phyloP scores from a whole-genome alignment of 2,888 invertebrate species.

The Philereme transversata region DNA sequence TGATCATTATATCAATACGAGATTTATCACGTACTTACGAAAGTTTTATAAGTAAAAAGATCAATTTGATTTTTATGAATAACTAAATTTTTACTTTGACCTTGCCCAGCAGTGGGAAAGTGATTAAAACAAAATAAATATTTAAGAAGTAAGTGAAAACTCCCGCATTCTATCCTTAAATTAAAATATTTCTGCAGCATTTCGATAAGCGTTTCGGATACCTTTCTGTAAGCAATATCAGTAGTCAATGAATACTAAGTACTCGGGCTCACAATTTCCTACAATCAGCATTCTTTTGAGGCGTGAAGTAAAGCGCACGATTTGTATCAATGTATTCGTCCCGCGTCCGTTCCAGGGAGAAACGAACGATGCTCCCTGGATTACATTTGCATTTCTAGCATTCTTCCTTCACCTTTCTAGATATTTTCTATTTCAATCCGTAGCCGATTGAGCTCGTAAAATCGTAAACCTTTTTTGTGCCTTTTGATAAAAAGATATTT shows the following conservation, averaged over 20 bases:
- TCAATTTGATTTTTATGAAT: too few relatives aligned
- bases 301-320: slow-evolving; percentile 35
- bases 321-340: slow-evolving; percentile 45
- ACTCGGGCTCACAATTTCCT: slow-evolving; percentile 19
- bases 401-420: slow-evolving; percentile 21
- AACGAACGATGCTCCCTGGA: slow-evolving; percentile 45
- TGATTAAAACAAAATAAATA: too few relatives aligned
- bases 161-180: neutral
- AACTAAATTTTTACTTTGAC: too few relatives aligned
- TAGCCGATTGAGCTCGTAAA: slow-evolving; percentile 7
- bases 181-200: neutral
- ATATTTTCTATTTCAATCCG: slow-evolving; percentile 22
- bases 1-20: too few relatives aligned
- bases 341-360: slow-evolving; percentile 49
- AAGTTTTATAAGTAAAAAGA: too few relatives aligned
- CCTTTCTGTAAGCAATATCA: neutral
- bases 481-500: neutral
- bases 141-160: too few relatives aligned
- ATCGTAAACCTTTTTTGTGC: neutral
- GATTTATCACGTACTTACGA: too few relatives aligned
- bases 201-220: neutral
- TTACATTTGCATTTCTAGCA: slow-evolving; percentile 33
- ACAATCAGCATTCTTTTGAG: slow-evolving; percentile 26
- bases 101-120: too few relatives aligned
- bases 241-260: slow-evolving; percentile 3